Evolutionary conservation across 2,797 vertebrate species (phyloP).

Genomic region (Rhinatrema bivittatum): DNA sequence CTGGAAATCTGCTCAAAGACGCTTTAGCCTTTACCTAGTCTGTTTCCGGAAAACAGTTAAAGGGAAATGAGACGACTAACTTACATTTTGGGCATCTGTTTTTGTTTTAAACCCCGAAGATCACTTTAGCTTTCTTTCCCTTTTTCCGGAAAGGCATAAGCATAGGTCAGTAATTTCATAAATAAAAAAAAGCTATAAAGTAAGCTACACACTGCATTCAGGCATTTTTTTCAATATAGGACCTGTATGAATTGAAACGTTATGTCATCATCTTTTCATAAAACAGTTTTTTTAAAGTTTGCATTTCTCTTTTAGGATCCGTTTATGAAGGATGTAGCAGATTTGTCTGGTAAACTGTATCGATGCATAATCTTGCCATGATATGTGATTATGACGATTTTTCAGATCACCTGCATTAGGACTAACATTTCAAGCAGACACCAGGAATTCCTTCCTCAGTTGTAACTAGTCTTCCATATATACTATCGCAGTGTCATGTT

Average conservation of each 20-base stretch:
- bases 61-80: conserved; percentile 8
- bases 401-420: conserved; percentile 5
- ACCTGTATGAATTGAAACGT: neutral
- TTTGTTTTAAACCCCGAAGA: conserved; percentile 9
- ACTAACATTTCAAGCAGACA: neutral
- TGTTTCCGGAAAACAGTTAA: conserved; percentile 11
- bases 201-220: neutral
- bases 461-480: too few relatives aligned
- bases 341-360: neutral
- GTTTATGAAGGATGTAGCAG: neutral
- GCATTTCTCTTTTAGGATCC: neutral
- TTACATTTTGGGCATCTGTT: conserved; percentile 9
- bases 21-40: conserved; percentile 6
- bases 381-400: too few relatives aligned
- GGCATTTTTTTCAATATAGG: neutral
- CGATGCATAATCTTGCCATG: neutral
- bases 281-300: neutral
- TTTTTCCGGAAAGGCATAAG: neutral
- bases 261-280: neutral
- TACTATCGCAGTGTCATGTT: too few relatives aligned
- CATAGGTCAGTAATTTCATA: conserved; percentile 1
- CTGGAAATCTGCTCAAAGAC: conserved; percentile 25
- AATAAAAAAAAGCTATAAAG: neutral
- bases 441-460: too few relatives aligned
- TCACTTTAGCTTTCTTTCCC: conserved; percentile 5